Evolutionary conservation across 2,113 vertebrate species (phyloP).

Genomic region (Nycticorax nycticorax): DNA sequence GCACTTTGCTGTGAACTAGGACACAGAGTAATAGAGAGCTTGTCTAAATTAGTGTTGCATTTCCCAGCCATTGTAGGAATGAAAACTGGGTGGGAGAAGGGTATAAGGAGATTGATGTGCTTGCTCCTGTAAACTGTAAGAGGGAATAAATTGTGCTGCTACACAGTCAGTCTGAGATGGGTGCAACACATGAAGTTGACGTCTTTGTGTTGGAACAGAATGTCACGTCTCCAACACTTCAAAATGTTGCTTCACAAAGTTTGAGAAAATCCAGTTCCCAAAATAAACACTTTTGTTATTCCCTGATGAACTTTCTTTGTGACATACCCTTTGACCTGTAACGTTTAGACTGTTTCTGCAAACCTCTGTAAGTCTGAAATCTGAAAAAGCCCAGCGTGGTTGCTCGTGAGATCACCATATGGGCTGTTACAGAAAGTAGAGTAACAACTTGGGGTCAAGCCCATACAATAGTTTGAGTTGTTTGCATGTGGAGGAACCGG

Average conservation of each 20-base stretch:
- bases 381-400: not conserved
- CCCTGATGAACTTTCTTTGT: not conserved
- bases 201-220: not conserved
- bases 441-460: not conserved
- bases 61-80: not conserved
- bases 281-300: not conserved
- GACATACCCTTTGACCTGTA: not conserved
- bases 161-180: not conserved
- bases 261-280: not conserved
- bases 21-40: not conserved
- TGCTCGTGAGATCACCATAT: not conserved
- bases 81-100: not conserved
- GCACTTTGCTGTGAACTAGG: not conserved
- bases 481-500: not conserved
- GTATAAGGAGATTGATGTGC: not conserved
- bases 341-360: not conserved
- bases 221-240: not conserved
- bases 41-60: not conserved
- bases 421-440: not conserved
- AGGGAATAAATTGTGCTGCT: not conserved
- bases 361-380: not conserved
- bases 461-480: not conserved
- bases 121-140: not conserved
- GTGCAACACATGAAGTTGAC: not conserved
- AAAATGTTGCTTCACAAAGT: not conserved